Percentiles rank a stretch among this genome's conserved stretches.
Conservation (phyloP, 2,113 vertebrate genomes). For the Nycticebus coucang region DNA sequence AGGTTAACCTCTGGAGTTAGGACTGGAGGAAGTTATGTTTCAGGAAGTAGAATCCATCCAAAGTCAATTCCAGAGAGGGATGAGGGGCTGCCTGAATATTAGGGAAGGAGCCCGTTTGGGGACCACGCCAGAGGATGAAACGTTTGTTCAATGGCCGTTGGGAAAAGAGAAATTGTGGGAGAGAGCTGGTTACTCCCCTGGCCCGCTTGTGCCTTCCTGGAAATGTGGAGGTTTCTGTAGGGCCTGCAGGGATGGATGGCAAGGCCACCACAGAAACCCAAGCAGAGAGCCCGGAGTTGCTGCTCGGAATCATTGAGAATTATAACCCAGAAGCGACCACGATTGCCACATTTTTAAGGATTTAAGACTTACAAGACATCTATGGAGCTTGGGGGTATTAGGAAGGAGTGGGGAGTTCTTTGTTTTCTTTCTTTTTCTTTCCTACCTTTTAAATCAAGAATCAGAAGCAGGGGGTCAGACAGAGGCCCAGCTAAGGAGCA, state of each 20-base stretch:
- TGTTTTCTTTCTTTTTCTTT: neutral
- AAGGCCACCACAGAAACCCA: neutral
- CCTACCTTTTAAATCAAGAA: neutral
- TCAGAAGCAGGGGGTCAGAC: neutral
- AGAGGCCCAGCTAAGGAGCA: neutral
- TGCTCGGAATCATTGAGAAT: neutral
- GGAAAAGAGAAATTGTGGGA: neutral
- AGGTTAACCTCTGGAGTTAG: neutral
- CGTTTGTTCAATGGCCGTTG: neutral
- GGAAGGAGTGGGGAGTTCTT: neutral
- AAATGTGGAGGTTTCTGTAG: neutral
- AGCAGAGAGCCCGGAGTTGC: neutral
- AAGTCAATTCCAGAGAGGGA: neutral
- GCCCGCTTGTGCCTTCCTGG: rapidly evolving
- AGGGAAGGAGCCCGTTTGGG: neutral
- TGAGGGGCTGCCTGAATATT: neutral
- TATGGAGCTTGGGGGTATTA: too few species aligned
- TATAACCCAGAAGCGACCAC: neutral
- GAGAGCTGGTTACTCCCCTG: neutral
- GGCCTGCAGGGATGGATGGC: rapidly evolving
- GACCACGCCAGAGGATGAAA: neutral
- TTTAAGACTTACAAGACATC: neutral
- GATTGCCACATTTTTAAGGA: neutral
- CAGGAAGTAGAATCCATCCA: neutral
- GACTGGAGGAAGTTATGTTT: rapidly evolving